Evolutionary conservation across 2,113 vertebrate genomes (phyloP), one percentile per base, ranked within the genome.

Genomic region (Sinocyclocheilus maitianheensis): DNA sequence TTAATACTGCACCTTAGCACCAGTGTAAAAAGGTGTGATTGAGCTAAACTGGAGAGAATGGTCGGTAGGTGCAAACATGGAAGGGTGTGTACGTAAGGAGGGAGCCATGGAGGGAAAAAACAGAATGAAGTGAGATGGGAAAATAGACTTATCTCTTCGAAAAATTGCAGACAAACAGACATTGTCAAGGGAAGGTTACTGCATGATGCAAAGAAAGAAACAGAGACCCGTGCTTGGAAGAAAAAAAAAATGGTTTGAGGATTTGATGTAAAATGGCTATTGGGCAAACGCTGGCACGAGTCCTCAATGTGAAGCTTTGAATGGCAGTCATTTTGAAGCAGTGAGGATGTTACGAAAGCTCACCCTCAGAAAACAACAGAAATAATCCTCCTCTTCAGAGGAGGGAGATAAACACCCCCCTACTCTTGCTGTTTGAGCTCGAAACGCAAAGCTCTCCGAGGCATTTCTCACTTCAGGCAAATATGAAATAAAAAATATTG

Each of bases 11-110:
- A 43, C 72, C 18, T 69, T 43, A 9, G 2, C 46, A 77, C 13
- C 10, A 8, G 51, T 62, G 85, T 80, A 53, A 7, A n/a, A 65
- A 65, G 72, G 72, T 87, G 67, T 55, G 53, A 60, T 81, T 62
- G 3, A 10, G 34, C 58, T 9, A 26, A 26, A 40, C 37, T 74
- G 62, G 24, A 46, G 48, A 53, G 63, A 67, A 67, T 30, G 81
- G 82, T 85, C 87, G 83, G 46, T 83, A 60, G 92, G 93, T 92
- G 92, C 93, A 91, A 92, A 92, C 90, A 86, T 77, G 91, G 89
- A 87, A 91, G 93, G 93, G 94, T 95, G 94, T 95, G 93, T 93
- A 90, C 87, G 76, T 87, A 91, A 76, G 60, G 75, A 67, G 80
- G 69, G 85, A 83, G 85, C 20, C n/a, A 40, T 67, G 77, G n/a